These are phyloP conservation scores for Dendroctonus valens DNA, from an alignment of 1,140 invertebrate genomes.

Conservation along the genomic window DNA sequence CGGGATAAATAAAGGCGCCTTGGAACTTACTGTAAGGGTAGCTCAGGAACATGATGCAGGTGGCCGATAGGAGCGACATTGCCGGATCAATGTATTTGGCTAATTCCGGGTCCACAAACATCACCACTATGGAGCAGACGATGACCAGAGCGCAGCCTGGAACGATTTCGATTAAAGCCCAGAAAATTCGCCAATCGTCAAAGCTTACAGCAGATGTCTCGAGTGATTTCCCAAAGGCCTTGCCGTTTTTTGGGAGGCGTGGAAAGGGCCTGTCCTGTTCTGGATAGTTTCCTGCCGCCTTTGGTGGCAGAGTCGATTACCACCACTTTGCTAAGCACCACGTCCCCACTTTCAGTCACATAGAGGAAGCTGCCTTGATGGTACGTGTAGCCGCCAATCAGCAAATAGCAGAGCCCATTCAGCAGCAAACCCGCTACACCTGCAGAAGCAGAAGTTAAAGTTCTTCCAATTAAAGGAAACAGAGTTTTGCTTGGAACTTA, in stretches of 20 bases:
- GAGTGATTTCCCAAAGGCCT: constrained; percentile 58
- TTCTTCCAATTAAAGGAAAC: constrained; percentile 1
- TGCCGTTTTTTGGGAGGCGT: constrained; percentile 52
- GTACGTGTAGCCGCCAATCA: constrained; percentile 78
- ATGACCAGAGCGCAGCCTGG: constrained; percentile 60
- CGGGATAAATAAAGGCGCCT: too few relatives aligned
- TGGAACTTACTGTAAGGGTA: constrained; percentile 70
- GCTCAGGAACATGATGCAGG: constrained; percentile 62
- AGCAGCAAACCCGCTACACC: constrained; percentile 60
- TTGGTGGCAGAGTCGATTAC: constrained; percentile 52
- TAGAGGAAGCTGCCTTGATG: constrained; percentile 74
- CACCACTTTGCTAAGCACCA: constrained; percentile 60
- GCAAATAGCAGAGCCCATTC: constrained; percentile 68
- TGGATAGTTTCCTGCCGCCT: constrained; percentile 54
- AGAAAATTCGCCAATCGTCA: neutral
- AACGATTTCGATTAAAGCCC: too few relatives aligned
- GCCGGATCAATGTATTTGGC: constrained; percentile 73
- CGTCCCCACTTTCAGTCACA: constrained; percentile 63
- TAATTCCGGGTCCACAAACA: constrained; percentile 59
- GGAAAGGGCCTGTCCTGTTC: constrained; percentile 39
- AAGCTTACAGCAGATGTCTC: constrained; percentile 58
- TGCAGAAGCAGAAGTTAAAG: constrained; percentile 15
- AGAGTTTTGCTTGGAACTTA: constrained; percentile 29
- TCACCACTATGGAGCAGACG: constrained; percentile 62
- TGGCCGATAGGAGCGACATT: constrained; percentile 65